Evolutionary conservation across 1,140 invertebrate species (phyloP).

Genomic region (Micrasema minimum): DNA sequence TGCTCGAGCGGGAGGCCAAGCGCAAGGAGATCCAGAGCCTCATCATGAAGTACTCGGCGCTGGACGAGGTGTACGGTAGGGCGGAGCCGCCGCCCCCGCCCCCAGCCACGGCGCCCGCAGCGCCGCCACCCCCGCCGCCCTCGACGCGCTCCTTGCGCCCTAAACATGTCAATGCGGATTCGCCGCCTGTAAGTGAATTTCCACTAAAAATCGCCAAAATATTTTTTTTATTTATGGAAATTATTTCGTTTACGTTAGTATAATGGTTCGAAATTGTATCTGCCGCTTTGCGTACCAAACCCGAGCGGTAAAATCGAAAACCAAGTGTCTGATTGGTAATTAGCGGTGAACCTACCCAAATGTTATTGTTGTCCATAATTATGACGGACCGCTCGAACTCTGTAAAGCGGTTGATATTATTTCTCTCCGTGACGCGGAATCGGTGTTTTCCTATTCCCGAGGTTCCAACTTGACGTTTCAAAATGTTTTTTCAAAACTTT

Average conservation of each 20-base stretch:
- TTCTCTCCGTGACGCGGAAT: conserved; percentile 6
- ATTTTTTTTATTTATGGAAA: too few relatives aligned
- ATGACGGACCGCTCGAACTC: too few relatives aligned
- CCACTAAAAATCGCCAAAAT: neutral
- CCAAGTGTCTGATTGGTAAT: too few relatives aligned
- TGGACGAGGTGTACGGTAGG: conserved; percentile 74
- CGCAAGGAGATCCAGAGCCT: conserved; percentile 84
- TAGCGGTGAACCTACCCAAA: too few relatives aligned
- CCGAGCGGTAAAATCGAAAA: neutral
- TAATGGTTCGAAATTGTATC: neutral
- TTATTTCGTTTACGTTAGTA: neutral
- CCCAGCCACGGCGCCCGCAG: conserved; percentile 61
- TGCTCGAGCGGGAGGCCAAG: conserved; percentile 77
- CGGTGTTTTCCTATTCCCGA: neutral
- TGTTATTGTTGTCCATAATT: conserved; percentile 6
- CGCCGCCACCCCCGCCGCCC: conserved; percentile 56
- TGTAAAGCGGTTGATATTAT: too few relatives aligned
- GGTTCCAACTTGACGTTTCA: conserved; percentile 9
- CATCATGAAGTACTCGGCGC: conserved; percentile 79
- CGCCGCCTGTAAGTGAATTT: conserved; percentile 68
- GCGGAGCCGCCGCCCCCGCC: conserved; percentile 53
- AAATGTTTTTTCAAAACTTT: conserved; percentile 35
- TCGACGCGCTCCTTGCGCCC: conserved; percentile 39
- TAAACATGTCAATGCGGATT: conserved; percentile 57
- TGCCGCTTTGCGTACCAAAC: neutral